Conservation (phyloP, 2,888 invertebrate species). For the Cheilosia vernalis region DNA sequence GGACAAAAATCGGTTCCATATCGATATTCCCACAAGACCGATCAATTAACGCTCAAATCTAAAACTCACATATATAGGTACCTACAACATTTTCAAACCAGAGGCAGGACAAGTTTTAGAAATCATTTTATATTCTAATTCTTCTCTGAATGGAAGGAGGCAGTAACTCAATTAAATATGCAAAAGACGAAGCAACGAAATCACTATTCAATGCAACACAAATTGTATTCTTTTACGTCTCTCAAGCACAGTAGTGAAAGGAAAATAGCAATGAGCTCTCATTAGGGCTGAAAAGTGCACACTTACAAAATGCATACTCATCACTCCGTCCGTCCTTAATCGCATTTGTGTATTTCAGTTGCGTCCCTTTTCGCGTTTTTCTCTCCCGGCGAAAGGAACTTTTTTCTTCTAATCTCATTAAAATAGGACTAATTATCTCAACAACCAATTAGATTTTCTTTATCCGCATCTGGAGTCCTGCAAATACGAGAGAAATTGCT, state of each 20-base stretch:
- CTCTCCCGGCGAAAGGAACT: slow-evolving; percentile 1
- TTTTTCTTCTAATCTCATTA: slow-evolving; percentile 45
- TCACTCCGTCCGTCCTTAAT: slow-evolving; percentile 38
- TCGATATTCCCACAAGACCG: too few relatives aligned
- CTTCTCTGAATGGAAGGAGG: too few relatives aligned
- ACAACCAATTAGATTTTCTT: slow-evolving; percentile 61
- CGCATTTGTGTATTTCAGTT: slow-evolving; percentile 49
- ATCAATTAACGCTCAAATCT: too few relatives aligned
- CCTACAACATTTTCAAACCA: too few relatives aligned
- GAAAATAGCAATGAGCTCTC: slow-evolving; percentile 3
- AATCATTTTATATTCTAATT: too few relatives aligned
- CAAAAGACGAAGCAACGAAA: too few relatives aligned
- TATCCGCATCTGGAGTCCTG: slow-evolving; percentile 31
- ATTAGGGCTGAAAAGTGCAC: background rate
- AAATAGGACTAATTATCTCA: slow-evolving; percentile 60
- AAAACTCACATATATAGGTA: too few relatives aligned
- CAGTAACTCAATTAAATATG: too few relatives aligned
- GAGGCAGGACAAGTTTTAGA: too few relatives aligned
- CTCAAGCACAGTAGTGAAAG: too few relatives aligned
- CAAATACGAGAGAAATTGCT: background rate
- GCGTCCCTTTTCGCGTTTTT: background rate
- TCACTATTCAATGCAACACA: background rate
- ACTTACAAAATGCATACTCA: slow-evolving; percentile 27
- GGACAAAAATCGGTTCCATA: too few relatives aligned
- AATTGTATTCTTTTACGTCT: too few relatives aligned